Percentiles rank a stretch among this genome's conserved stretches.
These are phyloP conservation scores for Phymastichus coffea DNA, from an alignment of 1,140 invertebrate species.

Conservation along the genomic window DNA sequence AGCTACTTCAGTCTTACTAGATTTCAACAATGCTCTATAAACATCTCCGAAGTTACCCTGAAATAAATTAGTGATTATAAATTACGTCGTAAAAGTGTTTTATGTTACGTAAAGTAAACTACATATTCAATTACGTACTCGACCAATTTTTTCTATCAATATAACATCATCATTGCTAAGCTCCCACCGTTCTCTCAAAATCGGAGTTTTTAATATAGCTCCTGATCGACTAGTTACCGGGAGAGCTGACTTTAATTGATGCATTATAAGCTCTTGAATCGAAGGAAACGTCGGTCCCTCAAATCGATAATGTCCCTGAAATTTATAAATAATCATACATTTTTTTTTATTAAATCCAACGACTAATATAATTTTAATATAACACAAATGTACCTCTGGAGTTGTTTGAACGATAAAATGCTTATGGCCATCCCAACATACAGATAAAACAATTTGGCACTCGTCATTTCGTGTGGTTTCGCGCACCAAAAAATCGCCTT, in stretches of 20 bases:
- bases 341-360: not conserved
- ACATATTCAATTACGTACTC: slow-evolving; percentile 71
- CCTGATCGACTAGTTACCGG: slow-evolving; percentile 91
- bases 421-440: slow-evolving; percentile 93
- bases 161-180: slow-evolving; percentile 95
- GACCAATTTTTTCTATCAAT: slow-evolving; percentile 90
- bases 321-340: slow-evolving; percentile 25
- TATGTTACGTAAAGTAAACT: too few relatives aligned
- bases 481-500: slow-evolving; percentile 93
- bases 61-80: slow-evolving; percentile 1
- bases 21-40: slow-evolving; percentile 85
- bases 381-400: slow-evolving; percentile 75
- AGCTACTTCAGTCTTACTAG: slow-evolving; percentile 79
- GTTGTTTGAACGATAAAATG: slow-evolving; percentile 98
- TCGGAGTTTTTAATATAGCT: slow-evolving; percentile 82
- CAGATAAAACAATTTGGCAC: slow-evolving; percentile 90
- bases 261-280: slow-evolving; percentile 85
- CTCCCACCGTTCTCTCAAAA: slow-evolving; percentile 92
- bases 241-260: slow-evolving; percentile 80
- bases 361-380: not conserved
- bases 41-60: slow-evolving; percentile 98
- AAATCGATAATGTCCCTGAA: slow-evolving; percentile 86
- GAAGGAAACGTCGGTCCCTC: slow-evolving; percentile 91
- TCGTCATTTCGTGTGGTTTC: slow-evolving; percentile 93
- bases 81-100: not conserved